These are phyloP conservation scores for Porites cylindrica DNA, from an alignment of 92 coral and sea anemone species.

Conservation along the genomic window DNA sequence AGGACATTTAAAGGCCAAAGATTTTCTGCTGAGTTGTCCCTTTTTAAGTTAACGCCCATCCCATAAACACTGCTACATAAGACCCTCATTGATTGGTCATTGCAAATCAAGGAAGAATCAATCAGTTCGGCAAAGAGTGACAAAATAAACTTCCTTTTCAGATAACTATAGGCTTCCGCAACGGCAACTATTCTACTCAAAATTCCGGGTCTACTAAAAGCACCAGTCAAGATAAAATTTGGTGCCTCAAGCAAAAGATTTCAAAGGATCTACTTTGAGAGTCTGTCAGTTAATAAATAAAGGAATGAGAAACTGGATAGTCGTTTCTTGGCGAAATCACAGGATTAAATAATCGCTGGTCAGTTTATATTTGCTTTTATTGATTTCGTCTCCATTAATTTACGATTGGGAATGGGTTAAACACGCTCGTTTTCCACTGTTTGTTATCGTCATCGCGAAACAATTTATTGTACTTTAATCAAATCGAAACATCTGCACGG, in stretches of 20 bases:
- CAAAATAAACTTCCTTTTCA: slow-evolving; percentile 30
- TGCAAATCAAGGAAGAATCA: slow-evolving; percentile 14
- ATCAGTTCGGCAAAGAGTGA: background rate
- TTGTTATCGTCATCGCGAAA: too few relatives aligned
- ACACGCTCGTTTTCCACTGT: background rate
- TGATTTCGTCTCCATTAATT: background rate
- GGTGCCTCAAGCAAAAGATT: too few relatives aligned
- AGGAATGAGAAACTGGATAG: too few relatives aligned
- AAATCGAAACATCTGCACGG: too few relatives aligned
- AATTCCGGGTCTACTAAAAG: too few relatives aligned
- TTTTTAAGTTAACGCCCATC: slow-evolving; percentile 32
- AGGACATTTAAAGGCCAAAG: background rate
- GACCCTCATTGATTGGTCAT: slow-evolving; percentile 20
- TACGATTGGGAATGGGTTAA: background rate
- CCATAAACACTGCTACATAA: background rate
- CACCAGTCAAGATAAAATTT: too few relatives aligned
- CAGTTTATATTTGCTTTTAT: background rate
- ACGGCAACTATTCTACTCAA: too few relatives aligned
- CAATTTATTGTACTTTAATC: too few relatives aligned
- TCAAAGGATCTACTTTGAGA: too few relatives aligned
- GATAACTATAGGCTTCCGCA: slow-evolving; percentile 1
- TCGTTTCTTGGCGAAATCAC: too few relatives aligned
- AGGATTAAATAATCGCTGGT: background rate
- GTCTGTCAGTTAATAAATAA: too few relatives aligned
- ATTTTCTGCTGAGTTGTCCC: slow-evolving; percentile 22